phyloP scores from a whole-genome alignment of 2,888 invertebrate species.

The Helleia helle region DNA sequence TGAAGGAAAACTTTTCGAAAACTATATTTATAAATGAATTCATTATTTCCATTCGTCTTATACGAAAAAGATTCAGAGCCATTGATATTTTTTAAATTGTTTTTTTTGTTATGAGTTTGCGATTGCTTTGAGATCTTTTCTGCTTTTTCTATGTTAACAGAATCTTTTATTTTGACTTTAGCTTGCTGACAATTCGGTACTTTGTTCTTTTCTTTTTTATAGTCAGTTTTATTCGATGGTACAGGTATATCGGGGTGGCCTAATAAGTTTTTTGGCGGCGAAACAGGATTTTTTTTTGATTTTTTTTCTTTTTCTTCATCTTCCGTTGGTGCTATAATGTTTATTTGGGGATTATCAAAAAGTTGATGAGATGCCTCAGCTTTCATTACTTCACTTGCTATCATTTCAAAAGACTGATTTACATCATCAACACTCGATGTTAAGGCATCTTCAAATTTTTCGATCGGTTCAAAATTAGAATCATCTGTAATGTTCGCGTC shows the following conservation, averaged over 20 bases:
- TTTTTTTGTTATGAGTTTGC: conserved; percentile 41
- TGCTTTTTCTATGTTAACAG: conserved; percentile 35
- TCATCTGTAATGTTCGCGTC: conserved; percentile 14
- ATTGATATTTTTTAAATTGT: conserved; percentile 28
- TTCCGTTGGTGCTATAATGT: conserved; percentile 43
- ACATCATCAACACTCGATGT: conserved; percentile 57
- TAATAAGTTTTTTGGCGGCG: conserved; percentile 72
- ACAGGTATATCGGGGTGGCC: conserved; percentile 69
- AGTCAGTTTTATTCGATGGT: conserved; percentile 67
- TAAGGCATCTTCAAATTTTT: conserved; percentile 60
- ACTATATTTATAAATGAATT: conserved; percentile 77
- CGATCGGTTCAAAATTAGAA: conserved; percentile 44
- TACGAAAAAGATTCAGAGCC: conserved; percentile 35
- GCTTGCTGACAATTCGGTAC: conserved; percentile 50
- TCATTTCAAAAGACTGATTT: conserved; percentile 57
- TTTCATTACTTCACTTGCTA: conserved; percentile 38
- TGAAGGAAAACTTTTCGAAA: conserved; percentile 77
- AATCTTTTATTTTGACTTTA: conserved; percentile 59
- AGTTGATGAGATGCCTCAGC: conserved; percentile 19
- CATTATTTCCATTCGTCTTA: conserved; percentile 70
- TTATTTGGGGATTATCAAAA: conserved; percentile 44
- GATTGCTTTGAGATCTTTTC: conserved; percentile 41
- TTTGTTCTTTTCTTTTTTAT: conserved; percentile 68
- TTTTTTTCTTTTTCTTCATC: conserved; percentile 29
- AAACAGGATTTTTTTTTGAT: conserved; percentile 36